These are phyloP conservation scores for Charadrius vociferus DNA, from an alignment of 2,113 vertebrate genomes.

Conservation along the genomic window DNA sequence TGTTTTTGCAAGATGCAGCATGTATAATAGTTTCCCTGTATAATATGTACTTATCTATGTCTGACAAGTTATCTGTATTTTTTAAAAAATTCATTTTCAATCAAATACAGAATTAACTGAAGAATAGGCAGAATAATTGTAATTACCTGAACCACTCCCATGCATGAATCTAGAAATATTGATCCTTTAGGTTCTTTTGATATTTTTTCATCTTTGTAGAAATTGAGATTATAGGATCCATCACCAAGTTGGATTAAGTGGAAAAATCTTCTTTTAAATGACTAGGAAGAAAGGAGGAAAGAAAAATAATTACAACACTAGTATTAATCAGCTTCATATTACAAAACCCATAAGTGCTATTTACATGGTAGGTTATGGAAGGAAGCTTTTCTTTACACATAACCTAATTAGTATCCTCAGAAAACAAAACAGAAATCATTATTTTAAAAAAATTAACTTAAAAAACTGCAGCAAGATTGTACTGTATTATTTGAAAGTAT, in stretches of 20 bases:
- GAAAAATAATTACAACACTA: background rate
- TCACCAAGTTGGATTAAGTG: conserved; percentile 95
- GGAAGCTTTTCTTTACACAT: background rate
- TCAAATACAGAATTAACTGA: background rate
- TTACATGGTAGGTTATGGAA: background rate
- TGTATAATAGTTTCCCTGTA: background rate
- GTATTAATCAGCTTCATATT: background rate
- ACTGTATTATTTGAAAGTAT: background rate
- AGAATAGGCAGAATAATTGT: background rate
- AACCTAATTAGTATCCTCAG: background rate
- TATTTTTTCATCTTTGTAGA: conserved; percentile 99
- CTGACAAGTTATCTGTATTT: background rate
- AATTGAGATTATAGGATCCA: conserved; percentile 97
- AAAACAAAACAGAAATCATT: background rate
- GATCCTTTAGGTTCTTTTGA: conserved; percentile 98
- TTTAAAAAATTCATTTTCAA: background rate
- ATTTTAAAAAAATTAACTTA: background rate
- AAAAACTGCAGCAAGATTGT: background rate
- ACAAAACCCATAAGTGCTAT: background rate
- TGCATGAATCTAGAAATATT: conserved; percentile 98
- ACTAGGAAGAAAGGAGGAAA: conserved; percentile 73
- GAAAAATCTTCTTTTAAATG: conserved; percentile 98
- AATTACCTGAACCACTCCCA: conserved; percentile 97
- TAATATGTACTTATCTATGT: background rate
- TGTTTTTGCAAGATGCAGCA: background rate